These are phyloP conservation scores for Cricetomys ansorgei DNA, from an alignment of 2,113 vertebrate genomes.

Conservation along the genomic window DNA sequence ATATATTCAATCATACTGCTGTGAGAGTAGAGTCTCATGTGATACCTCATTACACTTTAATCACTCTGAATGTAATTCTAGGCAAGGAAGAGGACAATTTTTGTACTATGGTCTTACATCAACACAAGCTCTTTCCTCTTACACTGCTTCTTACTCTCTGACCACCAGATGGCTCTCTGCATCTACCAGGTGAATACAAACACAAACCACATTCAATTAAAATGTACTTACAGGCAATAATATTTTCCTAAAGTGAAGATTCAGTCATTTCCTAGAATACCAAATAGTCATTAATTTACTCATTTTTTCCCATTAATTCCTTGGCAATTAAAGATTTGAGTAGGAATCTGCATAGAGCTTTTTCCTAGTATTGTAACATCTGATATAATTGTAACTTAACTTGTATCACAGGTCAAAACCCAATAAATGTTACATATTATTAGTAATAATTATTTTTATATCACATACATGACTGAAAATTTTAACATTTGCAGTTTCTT, in stretches of 20 bases:
- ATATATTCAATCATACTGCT: not conserved
- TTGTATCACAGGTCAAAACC: accelerated
- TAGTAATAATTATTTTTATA: not conserved
- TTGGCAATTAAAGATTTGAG: not conserved
- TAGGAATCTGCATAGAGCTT: not conserved
- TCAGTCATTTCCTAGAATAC: not conserved
- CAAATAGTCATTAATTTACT: not conserved
- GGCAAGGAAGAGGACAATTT: not conserved
- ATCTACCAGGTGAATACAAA: not conserved
- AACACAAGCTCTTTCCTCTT: not conserved
- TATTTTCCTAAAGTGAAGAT: not conserved
- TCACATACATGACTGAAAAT: not conserved
- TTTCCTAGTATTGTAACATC: not conserved
- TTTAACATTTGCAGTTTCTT: not conserved
- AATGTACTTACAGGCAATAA: not conserved
- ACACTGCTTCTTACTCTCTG: not conserved
- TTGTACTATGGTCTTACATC: not conserved
- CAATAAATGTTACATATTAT: not conserved
- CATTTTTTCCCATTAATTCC: not conserved
- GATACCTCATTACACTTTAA: not conserved
- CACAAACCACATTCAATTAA: not conserved
- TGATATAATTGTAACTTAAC: not conserved
- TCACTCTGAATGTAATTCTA: not conserved
- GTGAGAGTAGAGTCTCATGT: accelerated
- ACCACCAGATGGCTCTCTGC: conserved; percentile 77